phyloP scores from a whole-genome alignment of 2,797 vertebrate species.

The Brachyrhaphis roseni region DNA sequence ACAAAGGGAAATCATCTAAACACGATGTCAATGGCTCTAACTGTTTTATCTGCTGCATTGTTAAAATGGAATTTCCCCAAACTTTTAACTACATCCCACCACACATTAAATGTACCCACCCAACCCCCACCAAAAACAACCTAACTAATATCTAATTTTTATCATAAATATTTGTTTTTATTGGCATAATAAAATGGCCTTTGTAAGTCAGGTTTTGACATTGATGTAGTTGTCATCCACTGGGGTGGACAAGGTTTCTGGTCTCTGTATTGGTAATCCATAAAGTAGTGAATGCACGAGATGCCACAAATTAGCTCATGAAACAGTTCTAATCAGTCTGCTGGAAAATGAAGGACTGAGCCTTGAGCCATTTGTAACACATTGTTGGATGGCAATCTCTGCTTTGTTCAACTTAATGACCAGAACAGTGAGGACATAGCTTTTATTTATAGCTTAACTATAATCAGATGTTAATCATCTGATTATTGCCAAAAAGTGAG shows the following conservation, averaged over 20 bases:
- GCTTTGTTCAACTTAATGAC: neutral
- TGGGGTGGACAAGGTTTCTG: neutral
- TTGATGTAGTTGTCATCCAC: neutral
- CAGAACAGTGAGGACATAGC: neutral
- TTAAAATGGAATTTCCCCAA: neutral
- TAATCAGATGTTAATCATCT: neutral
- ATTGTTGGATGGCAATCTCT: too few relatives aligned
- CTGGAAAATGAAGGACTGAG: neutral
- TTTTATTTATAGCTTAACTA: neutral
- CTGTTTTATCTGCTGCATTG: neutral
- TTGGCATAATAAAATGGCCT: neutral
- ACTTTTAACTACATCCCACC: neutral
- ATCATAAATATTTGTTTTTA: neutral
- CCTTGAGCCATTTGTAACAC: too few relatives aligned
- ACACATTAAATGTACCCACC: neutral
- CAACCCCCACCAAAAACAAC: neutral
- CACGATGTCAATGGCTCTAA: slow-evolving; percentile 20
- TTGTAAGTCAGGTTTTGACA: neutral
- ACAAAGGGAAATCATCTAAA: slow-evolving; percentile 31
- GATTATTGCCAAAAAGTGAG: neutral
- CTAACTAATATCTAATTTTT: neutral
- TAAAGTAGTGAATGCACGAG: neutral
- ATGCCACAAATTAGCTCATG: neutral
- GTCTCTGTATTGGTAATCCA: neutral
- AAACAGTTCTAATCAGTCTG: neutral